These are phyloP conservation scores for Orthosia incerta DNA, from an alignment of 2,888 invertebrate species.

Conservation along the genomic window DNA sequence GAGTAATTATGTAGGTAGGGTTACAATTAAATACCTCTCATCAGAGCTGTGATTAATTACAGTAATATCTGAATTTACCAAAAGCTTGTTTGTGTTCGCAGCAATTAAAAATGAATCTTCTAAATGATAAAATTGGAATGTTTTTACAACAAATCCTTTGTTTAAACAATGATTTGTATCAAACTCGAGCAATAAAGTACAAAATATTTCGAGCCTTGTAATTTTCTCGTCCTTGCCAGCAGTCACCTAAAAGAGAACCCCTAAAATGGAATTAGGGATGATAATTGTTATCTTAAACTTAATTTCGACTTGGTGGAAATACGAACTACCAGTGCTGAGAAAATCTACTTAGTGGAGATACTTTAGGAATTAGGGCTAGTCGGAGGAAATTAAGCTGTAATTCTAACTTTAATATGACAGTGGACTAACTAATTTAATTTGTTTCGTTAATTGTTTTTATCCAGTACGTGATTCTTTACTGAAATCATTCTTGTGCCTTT, in stretches of 20 bases:
- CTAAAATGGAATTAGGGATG: conserved; percentile 48
- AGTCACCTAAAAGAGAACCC: conserved; percentile 42
- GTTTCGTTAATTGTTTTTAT: conserved; percentile 4
- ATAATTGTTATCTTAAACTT: conserved; percentile 57
- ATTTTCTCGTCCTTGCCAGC: conserved; percentile 14
- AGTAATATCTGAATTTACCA: background rate
- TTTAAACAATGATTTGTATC: too few species aligned
- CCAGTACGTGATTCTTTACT: background rate
- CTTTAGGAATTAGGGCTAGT: conserved; percentile 30
- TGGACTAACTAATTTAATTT: conserved; percentile 6
- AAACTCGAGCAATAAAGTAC: background rate
- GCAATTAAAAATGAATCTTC: conserved; percentile 15
- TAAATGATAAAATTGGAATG: conserved; percentile 15
- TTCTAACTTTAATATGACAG: conserved; percentile 25
- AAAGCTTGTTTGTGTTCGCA: conserved; percentile 6
- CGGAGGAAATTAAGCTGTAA: conserved; percentile 14
- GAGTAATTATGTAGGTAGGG: background rate
- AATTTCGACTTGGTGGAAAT: conserved; percentile 38
- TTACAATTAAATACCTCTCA: conserved; percentile 9
- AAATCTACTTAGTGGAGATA: conserved; percentile 23
- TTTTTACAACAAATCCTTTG: conserved; percentile 14
- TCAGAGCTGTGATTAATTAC: conserved; percentile 17
- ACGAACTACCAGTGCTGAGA: conserved; percentile 6
- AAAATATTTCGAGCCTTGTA: conserved; percentile 22
- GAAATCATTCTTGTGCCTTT: background rate